Percentiles rank a stretch among this genome's conserved stretches.
Conservation (phyloP, 2,888 invertebrate genomes). For the Latrodectus hesperus region DNA sequence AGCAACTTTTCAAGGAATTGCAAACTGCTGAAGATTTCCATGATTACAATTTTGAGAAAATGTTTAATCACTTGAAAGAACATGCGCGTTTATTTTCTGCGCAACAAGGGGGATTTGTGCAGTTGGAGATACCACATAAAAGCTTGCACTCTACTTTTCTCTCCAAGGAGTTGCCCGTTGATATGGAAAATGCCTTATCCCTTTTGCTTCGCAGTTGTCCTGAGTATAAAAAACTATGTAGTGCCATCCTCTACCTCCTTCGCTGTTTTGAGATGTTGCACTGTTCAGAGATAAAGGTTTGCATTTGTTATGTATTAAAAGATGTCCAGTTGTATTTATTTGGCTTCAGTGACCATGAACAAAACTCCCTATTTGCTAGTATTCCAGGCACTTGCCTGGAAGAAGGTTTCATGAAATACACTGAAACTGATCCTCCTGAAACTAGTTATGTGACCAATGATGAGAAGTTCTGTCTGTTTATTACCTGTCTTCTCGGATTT, state of each 20-base stretch:
- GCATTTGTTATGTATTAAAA: conserved; percentile 4
- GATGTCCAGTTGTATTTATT: conserved; percentile 7
- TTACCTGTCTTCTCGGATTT: background rate
- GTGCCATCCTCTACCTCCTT: background rate
- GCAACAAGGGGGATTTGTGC: background rate
- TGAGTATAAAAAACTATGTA: background rate
- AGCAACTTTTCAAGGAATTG: background rate
- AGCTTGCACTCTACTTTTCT: background rate
- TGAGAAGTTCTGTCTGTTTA: background rate
- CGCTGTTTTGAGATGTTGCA: background rate
- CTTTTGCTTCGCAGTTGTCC: background rate
- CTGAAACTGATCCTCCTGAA: background rate
- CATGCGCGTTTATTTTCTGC: background rate
- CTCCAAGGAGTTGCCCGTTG: background rate
- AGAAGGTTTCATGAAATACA: background rate
- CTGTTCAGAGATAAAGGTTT: background rate
- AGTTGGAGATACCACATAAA: background rate
- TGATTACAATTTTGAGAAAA: background rate
- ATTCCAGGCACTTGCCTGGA: background rate
- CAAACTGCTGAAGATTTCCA: background rate
- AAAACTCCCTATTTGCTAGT: background rate
- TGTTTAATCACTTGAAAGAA: background rate
- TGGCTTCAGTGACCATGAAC: background rate
- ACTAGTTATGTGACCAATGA: background rate
- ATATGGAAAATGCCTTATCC: background rate